Percentiles rank a stretch among this genome's conserved stretches.
phyloP scores from a whole-genome alignment of 1,140 invertebrate species.

The Hyphantria cunea region DNA sequence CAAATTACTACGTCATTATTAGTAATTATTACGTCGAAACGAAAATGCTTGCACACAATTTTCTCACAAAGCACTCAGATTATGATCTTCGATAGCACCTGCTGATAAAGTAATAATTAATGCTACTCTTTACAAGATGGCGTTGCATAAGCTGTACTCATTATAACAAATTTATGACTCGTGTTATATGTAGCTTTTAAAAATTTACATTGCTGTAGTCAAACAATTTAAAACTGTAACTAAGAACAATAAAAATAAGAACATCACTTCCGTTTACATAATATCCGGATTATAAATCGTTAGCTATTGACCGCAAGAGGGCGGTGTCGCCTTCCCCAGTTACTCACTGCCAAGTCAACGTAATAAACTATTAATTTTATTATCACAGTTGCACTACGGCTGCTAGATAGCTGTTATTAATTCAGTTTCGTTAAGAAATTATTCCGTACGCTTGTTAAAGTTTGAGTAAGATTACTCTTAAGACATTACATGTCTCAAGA shows the following conservation, averaged over 20 bases:
- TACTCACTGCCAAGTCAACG: not conserved
- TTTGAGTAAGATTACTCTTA: slow-evolving; percentile 1
- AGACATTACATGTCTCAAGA: not conserved
- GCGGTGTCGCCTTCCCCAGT: not conserved
- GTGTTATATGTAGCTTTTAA: too few relatives aligned
- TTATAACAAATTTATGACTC: not conserved
- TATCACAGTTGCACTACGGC: slow-evolving; percentile 6
- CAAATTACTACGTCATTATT: too few relatives aligned
- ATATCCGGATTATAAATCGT: not conserved
- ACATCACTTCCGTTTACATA: not conserved
- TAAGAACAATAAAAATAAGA: too few relatives aligned
- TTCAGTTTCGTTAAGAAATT: slow-evolving; percentile 6
- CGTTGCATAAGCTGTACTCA: slow-evolving; percentile 33
- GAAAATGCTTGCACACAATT: not conserved
- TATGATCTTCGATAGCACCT: slow-evolving; percentile 31
- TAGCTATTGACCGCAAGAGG: slow-evolving; percentile 7
- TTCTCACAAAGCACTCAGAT: slow-evolving; percentile 29
- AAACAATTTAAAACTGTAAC: too few relatives aligned
- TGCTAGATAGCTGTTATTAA: slow-evolving; percentile 16
- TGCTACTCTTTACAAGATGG: slow-evolving; percentile 47
- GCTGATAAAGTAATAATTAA: slow-evolving; percentile 35
- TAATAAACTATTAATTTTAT: slow-evolving; percentile 5
- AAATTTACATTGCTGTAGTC: too few relatives aligned
- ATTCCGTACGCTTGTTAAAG: not conserved
- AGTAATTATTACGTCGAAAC: not conserved